These are phyloP conservation scores for Autographa gamma DNA, from an alignment of 2,888 invertebrate genomes.

Conservation along the genomic window DNA sequence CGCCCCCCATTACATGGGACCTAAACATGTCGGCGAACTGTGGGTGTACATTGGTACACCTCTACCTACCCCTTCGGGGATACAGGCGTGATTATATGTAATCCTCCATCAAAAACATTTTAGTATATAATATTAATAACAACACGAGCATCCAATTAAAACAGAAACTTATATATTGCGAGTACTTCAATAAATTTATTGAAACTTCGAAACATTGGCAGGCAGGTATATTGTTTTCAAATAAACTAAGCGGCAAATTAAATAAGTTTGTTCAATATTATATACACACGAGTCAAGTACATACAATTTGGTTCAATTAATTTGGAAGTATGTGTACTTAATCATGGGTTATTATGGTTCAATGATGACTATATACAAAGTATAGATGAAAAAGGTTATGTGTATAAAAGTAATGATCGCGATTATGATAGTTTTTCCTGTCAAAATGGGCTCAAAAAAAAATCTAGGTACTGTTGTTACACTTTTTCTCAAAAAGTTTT, in stretches of 20 bases:
- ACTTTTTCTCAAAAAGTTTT: no score
- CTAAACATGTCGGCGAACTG: no score
- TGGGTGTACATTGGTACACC: no score
- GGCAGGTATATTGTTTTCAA: constrained; percentile 41
- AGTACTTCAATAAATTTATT: constrained; percentile 45
- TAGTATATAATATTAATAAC: constrained; percentile 8
- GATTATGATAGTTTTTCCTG: no score
- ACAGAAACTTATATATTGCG: constrained; percentile 21
- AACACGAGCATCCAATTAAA: constrained; percentile 26
- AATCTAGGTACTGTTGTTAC: no score
- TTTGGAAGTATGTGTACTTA: background rate
- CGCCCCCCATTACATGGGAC: no score
- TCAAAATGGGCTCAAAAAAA: no score
- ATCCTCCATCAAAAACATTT: constrained; percentile 11
- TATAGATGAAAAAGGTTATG: background rate
- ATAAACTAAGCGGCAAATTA: constrained; percentile 38
- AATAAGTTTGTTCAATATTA: constrained; percentile 46
- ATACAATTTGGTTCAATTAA: constrained; percentile 20
- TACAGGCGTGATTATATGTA: no score
- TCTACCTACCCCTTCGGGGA: no score
- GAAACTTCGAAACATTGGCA: constrained; percentile 36
- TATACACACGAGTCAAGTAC: constrained; percentile 19
- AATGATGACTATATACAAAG: background rate
- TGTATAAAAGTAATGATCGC: no score
- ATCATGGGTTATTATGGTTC: background rate